phyloP scores from a whole-genome alignment of 2,113 vertebrate species.

The Aegithalos caudatus region DNA sequence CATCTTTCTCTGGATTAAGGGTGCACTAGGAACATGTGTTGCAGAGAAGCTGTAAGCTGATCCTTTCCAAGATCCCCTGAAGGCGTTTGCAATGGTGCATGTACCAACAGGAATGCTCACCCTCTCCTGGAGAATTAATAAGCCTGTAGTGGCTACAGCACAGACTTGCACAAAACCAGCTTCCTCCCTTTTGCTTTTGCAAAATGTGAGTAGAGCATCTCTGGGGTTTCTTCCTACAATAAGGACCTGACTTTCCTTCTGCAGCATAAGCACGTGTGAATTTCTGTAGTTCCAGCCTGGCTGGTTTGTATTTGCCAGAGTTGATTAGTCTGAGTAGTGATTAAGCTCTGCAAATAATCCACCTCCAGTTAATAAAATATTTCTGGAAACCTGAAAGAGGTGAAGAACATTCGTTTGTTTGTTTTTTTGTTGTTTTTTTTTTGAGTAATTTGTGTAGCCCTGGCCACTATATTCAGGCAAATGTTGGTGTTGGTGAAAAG shows the following conservation, averaged over 20 bases:
- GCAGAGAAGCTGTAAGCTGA: neutral
- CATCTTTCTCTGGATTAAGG: neutral
- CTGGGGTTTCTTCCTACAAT: neutral
- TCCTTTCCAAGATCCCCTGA: neutral
- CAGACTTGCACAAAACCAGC: neutral
- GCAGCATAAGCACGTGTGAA: neutral
- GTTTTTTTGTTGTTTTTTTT: too few relatives aligned
- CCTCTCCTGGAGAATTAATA: neutral
- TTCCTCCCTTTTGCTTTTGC: neutral
- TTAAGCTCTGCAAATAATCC: neutral
- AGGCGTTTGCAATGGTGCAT: neutral
- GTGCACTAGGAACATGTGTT: fast-evolving
- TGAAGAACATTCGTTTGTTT: neutral
- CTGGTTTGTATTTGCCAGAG: neutral
- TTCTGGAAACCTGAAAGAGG: neutral
- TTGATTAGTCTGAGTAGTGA: neutral
- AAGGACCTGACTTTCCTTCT: neutral
- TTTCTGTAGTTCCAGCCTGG: neutral
- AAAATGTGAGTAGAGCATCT: neutral
- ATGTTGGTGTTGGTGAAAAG: neutral
- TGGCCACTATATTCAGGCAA: neutral
- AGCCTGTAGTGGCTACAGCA: neutral
- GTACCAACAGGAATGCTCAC: neutral
- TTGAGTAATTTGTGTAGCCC: neutral
- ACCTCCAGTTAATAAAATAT: neutral